Base-by-base conservation (phyloP, 2,797 vertebrate species). In the Smutsia temminckii region DNA sequence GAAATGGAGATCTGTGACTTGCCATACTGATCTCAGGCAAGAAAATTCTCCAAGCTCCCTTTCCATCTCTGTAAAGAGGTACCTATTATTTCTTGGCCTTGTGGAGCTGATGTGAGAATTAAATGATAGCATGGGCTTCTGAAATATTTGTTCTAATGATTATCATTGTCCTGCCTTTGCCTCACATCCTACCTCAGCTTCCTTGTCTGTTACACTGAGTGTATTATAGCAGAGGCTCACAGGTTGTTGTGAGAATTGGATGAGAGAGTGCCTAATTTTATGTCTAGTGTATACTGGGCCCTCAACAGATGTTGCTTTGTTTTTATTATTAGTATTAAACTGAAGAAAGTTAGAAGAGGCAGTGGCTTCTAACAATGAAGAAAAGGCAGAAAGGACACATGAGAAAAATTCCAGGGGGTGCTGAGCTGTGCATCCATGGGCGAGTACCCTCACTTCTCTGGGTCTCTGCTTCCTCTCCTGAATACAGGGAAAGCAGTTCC, bases 1-100 rank as follows among this genome's bases (percentile, higher is more conserved):
- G 64, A 94, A 79, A 49, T 57, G 77, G 68, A 83, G 37, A 37
- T 89, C 66, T 55, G 27, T 16, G 46, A 42, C 25, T 71, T 78
- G 66, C 18, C 40, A 69, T 29, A 29, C 18, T 71, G 25, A 90
- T 51, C 69, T 51, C 12, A 18, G 32, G 34, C 40, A 68, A 77
- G 37, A 37, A 75, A 84, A 51, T 63, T 53, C 68, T 80, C 29
- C 12, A 37, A 37, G 23, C 57, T 87, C 34, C 71, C 40, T 72
- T 92, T 77, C 63, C 18, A 27, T 21, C 13, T 79, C 79, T 32
- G 13, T 6, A 16, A 32, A 83, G 85, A 57, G 46, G 25, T 14
- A 20, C 21, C 42, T 59, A 0, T 79, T 57, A 68, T 46, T 10
- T 40, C 68, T 71, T 46, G 46, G 69, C 29, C 49, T 85, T 49